Base-by-base conservation (phyloP, 2,113 vertebrate species). In the Pluvialis apricaria region DNA sequence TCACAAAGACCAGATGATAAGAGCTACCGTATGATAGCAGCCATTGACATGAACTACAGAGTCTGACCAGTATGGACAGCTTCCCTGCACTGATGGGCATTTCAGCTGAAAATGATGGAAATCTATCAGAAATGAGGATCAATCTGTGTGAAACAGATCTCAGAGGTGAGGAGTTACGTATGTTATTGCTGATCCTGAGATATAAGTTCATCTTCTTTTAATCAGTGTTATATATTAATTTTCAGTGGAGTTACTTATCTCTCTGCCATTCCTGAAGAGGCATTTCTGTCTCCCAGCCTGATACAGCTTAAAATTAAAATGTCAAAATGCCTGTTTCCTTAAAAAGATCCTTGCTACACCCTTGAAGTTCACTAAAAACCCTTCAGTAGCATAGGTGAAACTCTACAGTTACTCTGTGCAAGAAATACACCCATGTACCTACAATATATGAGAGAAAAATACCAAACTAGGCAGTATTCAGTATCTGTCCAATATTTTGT, bases 1-100 rank as follows among this genome's bases (percentile, higher is more conserved):
- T 90, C 83, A 94, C 68, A 92, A 91, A 95, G 81, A 79, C 19
- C 51, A 90, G 90, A 94, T 69, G 64, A 57, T 72, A 95, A 89
- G 38, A 86, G 77, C 51, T 88, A 79, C 60, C 42, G 15, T 45
- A 61, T 40, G 40, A 84, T 70, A 86, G 28, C 52, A 81, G 34
- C 25, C 70, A 88, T 47, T 62, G 72, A 42, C 29, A 20, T 7
- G 20, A 80, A n/a, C 62, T 16, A 38, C 26, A 40, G 25, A 70
- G 22, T 70, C 49, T 25, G 57, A 65, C 52, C 29, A 11, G 25
- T 8, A 45, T 2, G 40, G 77, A 70, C n/a, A 95, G 4, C 32
- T 76, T 47, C 31, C 36, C 57, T 65, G 44, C 10, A 28, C 25
- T 49, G 57, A 68, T 20, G n/a, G 51, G 20, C 29, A 57, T 82